Base-by-base conservation (phyloP, 1,140 invertebrate genomes). In the Agrilus planipennis region DNA sequence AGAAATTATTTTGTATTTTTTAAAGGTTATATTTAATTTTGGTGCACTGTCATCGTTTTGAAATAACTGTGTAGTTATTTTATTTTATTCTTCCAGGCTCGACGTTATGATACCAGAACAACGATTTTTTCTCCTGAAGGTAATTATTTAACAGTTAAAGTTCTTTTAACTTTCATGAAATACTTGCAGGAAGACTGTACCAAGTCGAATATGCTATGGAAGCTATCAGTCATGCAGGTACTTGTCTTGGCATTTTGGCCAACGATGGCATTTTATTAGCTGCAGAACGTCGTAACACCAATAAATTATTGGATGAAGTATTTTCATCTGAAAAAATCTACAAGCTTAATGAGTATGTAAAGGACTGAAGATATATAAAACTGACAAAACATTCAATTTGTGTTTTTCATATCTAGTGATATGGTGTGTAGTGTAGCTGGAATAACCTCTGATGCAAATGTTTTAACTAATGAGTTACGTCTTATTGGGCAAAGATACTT, bases 181-280 rank as follows among this genome's bases (percentile, higher is more conserved):
- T 99, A 22, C n/a, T 61, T 57, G 15, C 46, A 85, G 83, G 89
- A 28, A 82, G 96, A 40, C 69, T 99, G 1, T 99, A 99, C 64
- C 96, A 99, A 68, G 96, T 99, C 2, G 96, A 99, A 66, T 99
- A 99, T 82, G 96, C 96, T 3, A 99, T 99, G 92, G 96, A 99
- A 73, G 96, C 96, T 46, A 99, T 99, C 56, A 94, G 91, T 54
- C 93, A 99, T 69, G 96, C 96, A 20, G 96, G 96, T 18, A 98
- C 94, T 27, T 98, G 92, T 57, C 71, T 99, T 2, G 96, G 89
- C 25, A 97, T 99, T 54, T 64, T 97, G 39, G 91, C 94, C 3
- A 84, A 82, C 42, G 92, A 99, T 69, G 96, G 96, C 11, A 94
- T 99, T 46, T 71, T 99, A 9, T 68, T 99, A 22, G 95, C 93